Base-by-base conservation (phyloP, 2,888 invertebrate genomes). In the Leptinotarsa juncta region DNA sequence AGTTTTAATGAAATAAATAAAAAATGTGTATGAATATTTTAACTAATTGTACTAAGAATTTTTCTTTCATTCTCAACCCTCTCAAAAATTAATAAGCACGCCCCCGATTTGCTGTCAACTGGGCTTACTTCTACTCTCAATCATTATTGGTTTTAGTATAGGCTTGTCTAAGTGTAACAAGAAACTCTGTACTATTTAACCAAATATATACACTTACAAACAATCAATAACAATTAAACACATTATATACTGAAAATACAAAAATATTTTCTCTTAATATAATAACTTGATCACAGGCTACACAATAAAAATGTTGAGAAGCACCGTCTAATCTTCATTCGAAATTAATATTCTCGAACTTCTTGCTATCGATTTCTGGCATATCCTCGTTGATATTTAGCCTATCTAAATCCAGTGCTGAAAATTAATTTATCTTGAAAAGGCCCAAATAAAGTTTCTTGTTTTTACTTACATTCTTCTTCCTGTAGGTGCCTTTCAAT, bases 311-410 rank as follows among this genome's bases (percentile, higher is more conserved):
- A 26, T 18, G 16, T 55, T 67, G n/a, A 12, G 12, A 51, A 16
- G 7, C 14, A 20, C n/a, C 26, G 14, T 49, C n/a, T 65, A 20
- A 65, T 62, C n/a, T 65, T 62, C 20, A 65, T 23, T 71, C 77
- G 72, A 81, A 82, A 72, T 75, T 72, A 15, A 78, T 72, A 48
- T 77, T 74, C 3, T 69, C 76, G 72, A 82, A 80, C 18, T 69
- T 78, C 23, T 67, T 78, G 66, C 71, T 70, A 15, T 79, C 66
- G 67, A 81, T 77, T 68, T 78, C 75, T 62, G 76, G 71, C 60
- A 80, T 71, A 72, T 83, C 83, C 73, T 84, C 84, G 60, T 72
- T 76, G 4, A 81, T 75, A 72, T 80, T 81, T 18, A 83, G 74
- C 65, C 81, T 78, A 49, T 82, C 76, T 32, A 79, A 55, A 20